These are phyloP conservation scores for Caenorhabditis angaria DNA, from an alignment of 2,888 invertebrate species.

Conservation along the genomic window DNA sequence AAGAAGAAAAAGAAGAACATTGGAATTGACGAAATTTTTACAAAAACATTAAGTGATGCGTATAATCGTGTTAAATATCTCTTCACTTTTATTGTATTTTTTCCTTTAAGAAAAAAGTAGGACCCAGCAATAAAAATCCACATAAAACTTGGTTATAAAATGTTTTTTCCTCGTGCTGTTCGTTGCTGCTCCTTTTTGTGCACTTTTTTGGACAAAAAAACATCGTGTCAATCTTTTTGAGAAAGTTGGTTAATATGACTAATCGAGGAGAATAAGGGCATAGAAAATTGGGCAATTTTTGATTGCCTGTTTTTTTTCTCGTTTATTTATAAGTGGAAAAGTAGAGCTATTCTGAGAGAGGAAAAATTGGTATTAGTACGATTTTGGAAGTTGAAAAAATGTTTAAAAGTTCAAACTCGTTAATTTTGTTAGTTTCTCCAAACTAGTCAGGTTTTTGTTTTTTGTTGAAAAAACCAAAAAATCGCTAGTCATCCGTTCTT, in stretches of 20 bases:
- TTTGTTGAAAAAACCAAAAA: no score
- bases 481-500: no score
- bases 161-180: no score
- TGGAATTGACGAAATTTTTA: not conserved
- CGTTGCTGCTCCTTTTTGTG: no score
- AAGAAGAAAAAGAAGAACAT: not conserved
- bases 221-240: no score
- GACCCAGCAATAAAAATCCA: not conserved
- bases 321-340: no score
- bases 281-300: not conserved
- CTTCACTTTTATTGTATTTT: not conserved
- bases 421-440: no score
- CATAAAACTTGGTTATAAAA: slow-evolving; percentile 4
- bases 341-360: not conserved
- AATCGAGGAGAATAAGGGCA: not conserved
- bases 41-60: not conserved
- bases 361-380: not conserved
- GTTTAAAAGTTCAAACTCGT: no score
- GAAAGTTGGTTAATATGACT: not conserved
- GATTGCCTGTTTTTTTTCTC: no score
- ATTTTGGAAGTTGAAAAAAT: no score
- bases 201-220: no score
- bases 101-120: not conserved
- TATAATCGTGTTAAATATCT: slow-evolving; percentile 4
- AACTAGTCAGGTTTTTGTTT: no score